These are phyloP conservation scores for Phalanger gymnotis DNA, from an alignment of 2,797 vertebrate species.

Conservation along the genomic window DNA sequence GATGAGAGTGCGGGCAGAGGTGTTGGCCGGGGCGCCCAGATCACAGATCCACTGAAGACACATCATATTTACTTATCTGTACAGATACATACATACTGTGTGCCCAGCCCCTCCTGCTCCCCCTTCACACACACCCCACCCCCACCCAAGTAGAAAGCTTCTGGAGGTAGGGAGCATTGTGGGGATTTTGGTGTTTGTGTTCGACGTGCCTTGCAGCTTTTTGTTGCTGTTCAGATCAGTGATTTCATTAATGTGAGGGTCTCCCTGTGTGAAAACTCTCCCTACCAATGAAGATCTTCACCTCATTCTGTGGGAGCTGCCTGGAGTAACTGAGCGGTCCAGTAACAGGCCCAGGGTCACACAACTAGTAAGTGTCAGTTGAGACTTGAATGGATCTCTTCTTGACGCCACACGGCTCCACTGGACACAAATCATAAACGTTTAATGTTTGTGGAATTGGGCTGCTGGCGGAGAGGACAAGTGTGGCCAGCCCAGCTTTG, in stretches of 20 bases:
- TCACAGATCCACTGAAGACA: neutral
- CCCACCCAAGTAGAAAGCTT: neutral
- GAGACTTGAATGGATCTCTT: neutral
- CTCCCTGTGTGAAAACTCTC: neutral
- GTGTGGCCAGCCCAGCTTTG: neutral
- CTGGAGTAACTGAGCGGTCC: neutral
- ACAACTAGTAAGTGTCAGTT: neutral
- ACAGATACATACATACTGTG: neutral
- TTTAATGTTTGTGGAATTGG: neutral
- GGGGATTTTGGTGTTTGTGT: neutral
- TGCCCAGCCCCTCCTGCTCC: neutral
- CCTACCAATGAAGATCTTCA: neutral
- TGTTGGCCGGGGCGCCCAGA: neutral
- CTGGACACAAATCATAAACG: neutral
- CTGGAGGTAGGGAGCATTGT: neutral
- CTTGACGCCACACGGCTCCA: neutral
- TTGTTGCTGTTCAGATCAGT: neutral
- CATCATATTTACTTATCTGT: neutral
- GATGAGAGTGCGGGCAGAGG: neutral
- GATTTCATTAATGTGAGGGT: neutral
- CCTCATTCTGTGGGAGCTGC: neutral
- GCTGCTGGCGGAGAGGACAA: neutral
- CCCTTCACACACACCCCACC: neutral
- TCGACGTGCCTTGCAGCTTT: neutral
- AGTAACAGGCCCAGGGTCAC: neutral